Percentiles rank a stretch among this genome's conserved stretches.
phyloP scores from a whole-genome alignment of 2,797 vertebrate genomes.

The Xenopus petersii region DNA sequence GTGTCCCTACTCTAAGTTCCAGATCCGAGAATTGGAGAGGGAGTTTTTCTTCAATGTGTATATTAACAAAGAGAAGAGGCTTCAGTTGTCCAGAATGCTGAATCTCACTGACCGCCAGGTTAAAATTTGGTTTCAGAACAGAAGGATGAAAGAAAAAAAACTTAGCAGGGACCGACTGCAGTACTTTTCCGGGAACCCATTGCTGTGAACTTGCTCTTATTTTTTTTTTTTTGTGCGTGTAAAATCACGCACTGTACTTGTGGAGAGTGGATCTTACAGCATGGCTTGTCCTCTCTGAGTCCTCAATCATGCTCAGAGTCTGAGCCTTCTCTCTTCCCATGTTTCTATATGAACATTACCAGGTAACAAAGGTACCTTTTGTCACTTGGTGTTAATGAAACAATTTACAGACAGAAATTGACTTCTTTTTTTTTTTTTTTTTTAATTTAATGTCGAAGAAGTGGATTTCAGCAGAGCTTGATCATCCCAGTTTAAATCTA shows the following conservation, averaged over 20 bases:
- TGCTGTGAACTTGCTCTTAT: conserved; percentile 77
- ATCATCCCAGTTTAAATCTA: conserved; percentile 26
- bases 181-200: conserved; percentile 94
- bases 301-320: conserved; percentile 55
- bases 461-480: conserved; percentile 37
- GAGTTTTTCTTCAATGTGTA: conserved; percentile 99
- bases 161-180: conserved; percentile 96
- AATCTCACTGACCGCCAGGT: conserved; percentile 97
- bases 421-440: conserved; percentile 1
- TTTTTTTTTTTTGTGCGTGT: conserved; percentile 13
- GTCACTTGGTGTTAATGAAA: conserved; percentile 36
- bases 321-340: conserved; percentile 47
- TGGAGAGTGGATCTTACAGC: conserved; percentile 43
- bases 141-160: conserved; percentile 99
- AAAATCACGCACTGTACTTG: conserved; percentile 48
- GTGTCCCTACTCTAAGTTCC: conserved; percentile 97
- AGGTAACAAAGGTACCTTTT: conserved; percentile 51
- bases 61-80: conserved; percentile 97
- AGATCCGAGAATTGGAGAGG: conserved; percentile 94
- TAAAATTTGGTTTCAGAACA: conserved; percentile 98
- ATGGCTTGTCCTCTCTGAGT: conserved; percentile 49
- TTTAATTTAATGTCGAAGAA: conserved; percentile 55
- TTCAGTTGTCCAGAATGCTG: conserved; percentile 92
- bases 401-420: conserved; percentile 47
- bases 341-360: conserved; percentile 50